A percentile compares a stretch with the other conserved stretches of the same genome.
phyloP scores from a whole-genome alignment of 2,888 invertebrate genomes.

The Poecilobothrus nobilitatus region DNA sequence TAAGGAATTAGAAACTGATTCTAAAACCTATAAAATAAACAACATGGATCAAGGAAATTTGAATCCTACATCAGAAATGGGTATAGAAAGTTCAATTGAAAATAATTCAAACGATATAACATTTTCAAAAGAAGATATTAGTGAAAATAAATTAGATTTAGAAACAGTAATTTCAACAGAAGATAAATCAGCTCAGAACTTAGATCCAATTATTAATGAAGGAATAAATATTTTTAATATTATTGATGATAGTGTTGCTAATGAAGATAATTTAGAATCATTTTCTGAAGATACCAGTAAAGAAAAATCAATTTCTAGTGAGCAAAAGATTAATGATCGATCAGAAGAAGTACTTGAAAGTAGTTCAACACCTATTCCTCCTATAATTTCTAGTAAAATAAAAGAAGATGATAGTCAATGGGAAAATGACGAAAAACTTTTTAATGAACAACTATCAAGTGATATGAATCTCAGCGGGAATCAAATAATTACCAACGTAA shows the following conservation, averaged over 20 bases:
- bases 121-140: constrained; percentile 16
- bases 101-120: constrained; percentile 19
- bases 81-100: constrained; percentile 20
- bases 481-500: constrained; percentile 24
- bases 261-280: background rate
- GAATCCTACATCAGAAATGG: constrained; percentile 17
- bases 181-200: constrained; percentile 15
- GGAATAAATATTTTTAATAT: constrained; percentile 34
- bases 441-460: constrained; percentile 29
- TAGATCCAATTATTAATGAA: constrained; percentile 25
- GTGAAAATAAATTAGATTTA: constrained; percentile 11
- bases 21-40: background rate
- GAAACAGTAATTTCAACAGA: constrained; percentile 18
- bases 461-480: constrained; percentile 19
- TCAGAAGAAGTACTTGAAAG: constrained; percentile 19
- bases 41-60: background rate
- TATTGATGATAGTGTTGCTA: constrained; percentile 13
- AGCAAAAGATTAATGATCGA: constrained; percentile 16
- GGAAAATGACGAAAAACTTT: constrained; percentile 38
- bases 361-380: constrained; percentile 15
- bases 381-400: constrained; percentile 12
- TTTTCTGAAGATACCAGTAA: background rate
- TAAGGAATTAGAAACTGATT: background rate
- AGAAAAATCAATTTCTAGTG: constrained; percentile 10
- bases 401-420: constrained; percentile 25